These are phyloP conservation scores for Characodon lateralis DNA, from an alignment of 2,797 vertebrate genomes.

Conservation along the genomic window DNA sequence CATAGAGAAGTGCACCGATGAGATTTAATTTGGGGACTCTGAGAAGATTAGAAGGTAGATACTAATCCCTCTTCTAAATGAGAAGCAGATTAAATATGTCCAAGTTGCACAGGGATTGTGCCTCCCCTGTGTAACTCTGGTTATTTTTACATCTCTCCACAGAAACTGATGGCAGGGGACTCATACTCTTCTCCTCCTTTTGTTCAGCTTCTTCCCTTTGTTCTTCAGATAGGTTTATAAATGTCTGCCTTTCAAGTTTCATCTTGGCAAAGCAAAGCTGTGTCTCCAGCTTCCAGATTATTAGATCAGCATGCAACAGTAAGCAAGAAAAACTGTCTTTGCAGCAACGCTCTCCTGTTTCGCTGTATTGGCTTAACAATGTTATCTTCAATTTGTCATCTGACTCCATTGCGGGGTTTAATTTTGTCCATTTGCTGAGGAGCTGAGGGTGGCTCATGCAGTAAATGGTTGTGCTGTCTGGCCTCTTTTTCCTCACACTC, in stretches of 20 bases:
- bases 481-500: constrained; percentile 14
- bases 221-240: constrained; percentile 36
- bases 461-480: constrained; percentile 24
- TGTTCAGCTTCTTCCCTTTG: constrained; percentile 37
- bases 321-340: constrained; percentile 53
- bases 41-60: constrained; percentile 71
- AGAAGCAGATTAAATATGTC: constrained; percentile 74
- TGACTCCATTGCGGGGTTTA: constrained; percentile 59
- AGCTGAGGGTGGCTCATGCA: constrained; percentile 33
- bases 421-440: constrained; percentile 53
- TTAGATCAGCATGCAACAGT: constrained; percentile 58
- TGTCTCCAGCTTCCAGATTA: constrained; percentile 44
- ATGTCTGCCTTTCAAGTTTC: constrained; percentile 43
- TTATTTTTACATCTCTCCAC: constrained; percentile 61
- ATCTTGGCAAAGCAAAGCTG: constrained; percentile 29
- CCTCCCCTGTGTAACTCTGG: constrained; percentile 33
- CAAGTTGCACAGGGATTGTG: constrained; percentile 69
- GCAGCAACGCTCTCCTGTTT: constrained; percentile 26
- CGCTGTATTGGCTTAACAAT: constrained; percentile 49
- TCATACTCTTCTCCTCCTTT: constrained; percentile 52
- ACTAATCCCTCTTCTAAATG: constrained; percentile 75
- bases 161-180: constrained; percentile 48
- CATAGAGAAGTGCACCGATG: constrained; percentile 56
- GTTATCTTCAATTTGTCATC: constrained; percentile 64
- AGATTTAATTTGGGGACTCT: constrained; percentile 72